phyloP scores from a whole-genome alignment of 2,113 vertebrate species.

The Polyodon spathula region DNA sequence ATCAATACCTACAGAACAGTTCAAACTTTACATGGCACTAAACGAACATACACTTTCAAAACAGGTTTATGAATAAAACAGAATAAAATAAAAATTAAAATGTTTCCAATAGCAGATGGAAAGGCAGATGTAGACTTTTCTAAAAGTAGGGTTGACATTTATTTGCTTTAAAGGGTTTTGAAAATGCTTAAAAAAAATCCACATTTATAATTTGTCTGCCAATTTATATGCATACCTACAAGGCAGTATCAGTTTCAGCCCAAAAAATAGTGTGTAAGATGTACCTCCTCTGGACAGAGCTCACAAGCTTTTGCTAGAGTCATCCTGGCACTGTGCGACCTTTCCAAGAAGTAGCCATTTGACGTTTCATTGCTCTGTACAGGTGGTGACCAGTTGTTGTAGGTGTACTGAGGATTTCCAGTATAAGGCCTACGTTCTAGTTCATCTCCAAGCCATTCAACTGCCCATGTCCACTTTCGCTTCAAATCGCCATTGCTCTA shows the following conservation, averaged over 20 bases:
- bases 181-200: slow-evolving; percentile 53
- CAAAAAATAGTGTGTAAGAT: neutral
- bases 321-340: slow-evolving; percentile 96
- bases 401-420: slow-evolving; percentile 93
- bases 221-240: slow-evolving; percentile 24
- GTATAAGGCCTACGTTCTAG: slow-evolving; percentile 92
- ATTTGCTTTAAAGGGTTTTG: no score
- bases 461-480: slow-evolving; percentile 98
- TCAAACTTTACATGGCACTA: no score
- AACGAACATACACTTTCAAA: no score
- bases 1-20: no score
- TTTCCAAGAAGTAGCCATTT: slow-evolving; percentile 97
- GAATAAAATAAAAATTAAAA: no score
- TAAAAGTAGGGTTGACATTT: no score
- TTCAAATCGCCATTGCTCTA: slow-evolving; percentile 98
- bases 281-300: slow-evolving; percentile 97
- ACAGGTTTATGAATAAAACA: no score
- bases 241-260: no score
- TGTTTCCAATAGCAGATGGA: no score
- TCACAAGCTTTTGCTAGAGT: slow-evolving; percentile 98
- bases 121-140: no score
- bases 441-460: slow-evolving; percentile 97
- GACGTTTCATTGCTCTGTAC: slow-evolving; percentile 98
- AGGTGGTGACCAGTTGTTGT: slow-evolving; percentile 97
- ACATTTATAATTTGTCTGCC: no score